phyloP scores from a whole-genome alignment of 2,888 invertebrate species.

The Pachycephus smyrnensis region DNA sequence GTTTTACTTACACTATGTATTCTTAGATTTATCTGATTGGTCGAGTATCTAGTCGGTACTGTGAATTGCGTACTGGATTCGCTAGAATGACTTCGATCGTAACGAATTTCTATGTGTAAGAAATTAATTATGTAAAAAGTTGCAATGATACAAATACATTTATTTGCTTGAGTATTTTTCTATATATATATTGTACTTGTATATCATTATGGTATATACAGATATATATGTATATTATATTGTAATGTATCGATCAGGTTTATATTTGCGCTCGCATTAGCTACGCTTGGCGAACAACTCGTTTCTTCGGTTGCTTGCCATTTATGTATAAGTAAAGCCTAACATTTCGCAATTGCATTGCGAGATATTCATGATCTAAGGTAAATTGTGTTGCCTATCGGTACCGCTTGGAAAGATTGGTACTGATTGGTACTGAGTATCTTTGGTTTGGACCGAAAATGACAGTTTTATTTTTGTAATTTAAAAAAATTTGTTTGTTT shows the following conservation, averaged over 20 bases:
- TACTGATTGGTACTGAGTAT: not conserved
- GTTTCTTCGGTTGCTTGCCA: not conserved
- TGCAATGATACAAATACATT: not conserved
- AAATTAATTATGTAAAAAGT: conserved; percentile 5
- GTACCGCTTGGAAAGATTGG: not conserved
- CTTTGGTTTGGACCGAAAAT: not conserved
- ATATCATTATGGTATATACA: not conserved
- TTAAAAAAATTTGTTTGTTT: not conserved
- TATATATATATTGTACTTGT: not conserved
- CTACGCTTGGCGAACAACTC: not conserved
- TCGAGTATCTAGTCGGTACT: not conserved
- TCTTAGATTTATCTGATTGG: not conserved
- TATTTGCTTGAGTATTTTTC: not conserved
- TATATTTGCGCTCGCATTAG: not conserved
- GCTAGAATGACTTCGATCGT: conserved; percentile 25
- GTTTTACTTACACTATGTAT: not conserved
- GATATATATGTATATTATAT: not conserved
- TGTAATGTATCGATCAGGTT: not conserved
- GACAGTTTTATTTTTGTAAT: not conserved
- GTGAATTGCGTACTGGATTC: conserved; percentile 23
- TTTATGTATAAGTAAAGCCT: not conserved
- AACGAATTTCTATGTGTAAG: conserved; percentile 16
- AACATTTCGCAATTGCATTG: not conserved
- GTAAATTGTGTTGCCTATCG: not conserved
- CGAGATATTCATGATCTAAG: not conserved